Evolutionary conservation across 1,140 invertebrate genomes (phyloP).

Genomic region (Nomia melanderi): DNA sequence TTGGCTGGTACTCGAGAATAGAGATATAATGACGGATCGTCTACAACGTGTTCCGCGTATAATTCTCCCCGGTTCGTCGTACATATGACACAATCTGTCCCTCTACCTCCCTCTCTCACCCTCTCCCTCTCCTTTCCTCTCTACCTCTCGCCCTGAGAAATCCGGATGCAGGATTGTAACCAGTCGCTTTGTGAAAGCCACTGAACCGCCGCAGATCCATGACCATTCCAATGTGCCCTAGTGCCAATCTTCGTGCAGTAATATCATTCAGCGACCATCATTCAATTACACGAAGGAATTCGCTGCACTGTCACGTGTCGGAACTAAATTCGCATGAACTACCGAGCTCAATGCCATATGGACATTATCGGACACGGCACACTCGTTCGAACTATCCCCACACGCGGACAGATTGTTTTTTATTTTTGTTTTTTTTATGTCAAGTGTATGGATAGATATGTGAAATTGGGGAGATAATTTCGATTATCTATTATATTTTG

Average conservation of each 20-base stretch:
- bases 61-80: conserved; percentile 50
- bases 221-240: conserved; percentile 60
- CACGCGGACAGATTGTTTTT: neutral
- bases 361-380: conserved; percentile 64
- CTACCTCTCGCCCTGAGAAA: conserved; percentile 28
- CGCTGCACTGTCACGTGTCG: conserved; percentile 49
- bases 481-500: too few relatives aligned
- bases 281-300: conserved; percentile 70
- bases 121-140: conserved; percentile 5
- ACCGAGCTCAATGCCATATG: conserved; percentile 67
- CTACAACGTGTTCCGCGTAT: conserved; percentile 42
- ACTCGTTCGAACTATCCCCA: conserved; percentile 57
- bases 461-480: too few relatives aligned
- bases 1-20: conserved; percentile 25
- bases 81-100: conserved; percentile 40
- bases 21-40: conserved; percentile 62
- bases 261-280: conserved; percentile 72
- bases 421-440: neutral
- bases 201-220: conserved; percentile 27
- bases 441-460: too few relatives aligned
- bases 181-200: conserved; percentile 55
- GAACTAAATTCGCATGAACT: conserved; percentile 59
- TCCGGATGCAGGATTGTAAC: conserved; percentile 57
- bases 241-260: conserved; percentile 71
- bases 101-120: conserved; percentile 2